Conservation (phyloP, 2,797 vertebrate species). For the Clarias laeviceps region DNA sequence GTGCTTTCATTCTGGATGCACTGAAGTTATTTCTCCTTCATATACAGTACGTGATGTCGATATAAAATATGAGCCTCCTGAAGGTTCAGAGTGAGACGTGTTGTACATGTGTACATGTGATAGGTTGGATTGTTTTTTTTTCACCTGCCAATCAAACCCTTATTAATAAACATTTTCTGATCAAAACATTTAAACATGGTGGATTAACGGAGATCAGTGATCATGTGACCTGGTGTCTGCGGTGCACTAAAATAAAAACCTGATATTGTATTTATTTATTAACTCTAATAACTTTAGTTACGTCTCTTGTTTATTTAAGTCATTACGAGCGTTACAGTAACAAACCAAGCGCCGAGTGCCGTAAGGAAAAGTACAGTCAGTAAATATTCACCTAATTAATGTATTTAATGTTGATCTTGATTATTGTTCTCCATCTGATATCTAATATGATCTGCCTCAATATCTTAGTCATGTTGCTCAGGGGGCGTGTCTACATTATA, state of each 20-base stretch:
- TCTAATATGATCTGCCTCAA: constrained; percentile 1
- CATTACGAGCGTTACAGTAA: neutral
- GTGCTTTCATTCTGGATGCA: neutral
- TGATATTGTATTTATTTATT: no score
- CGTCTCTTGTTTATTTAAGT: no score
- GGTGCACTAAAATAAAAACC: neutral
- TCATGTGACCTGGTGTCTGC: neutral
- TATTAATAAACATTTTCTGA: neutral
- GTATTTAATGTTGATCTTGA: neutral
- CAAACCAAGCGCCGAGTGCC: neutral
- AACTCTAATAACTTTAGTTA: no score
- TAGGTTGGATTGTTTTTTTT: neutral
- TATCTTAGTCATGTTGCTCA: constrained; percentile 56
- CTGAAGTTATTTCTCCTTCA: neutral
- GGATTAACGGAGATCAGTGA: neutral
- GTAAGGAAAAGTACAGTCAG: neutral
- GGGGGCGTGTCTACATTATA: constrained; percentile 60
- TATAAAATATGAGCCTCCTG: neutral
- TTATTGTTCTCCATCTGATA: constrained; percentile 8
- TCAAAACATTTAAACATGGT: neutral
- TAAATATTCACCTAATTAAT: constrained; percentile 4
- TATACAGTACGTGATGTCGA: neutral
- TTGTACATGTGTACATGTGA: neutral
- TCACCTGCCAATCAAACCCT: neutral
- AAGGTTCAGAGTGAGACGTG: neutral